These are phyloP conservation scores for Apodemus sylvaticus DNA, from an alignment of 2,113 vertebrate species.

Conservation along the genomic window DNA sequence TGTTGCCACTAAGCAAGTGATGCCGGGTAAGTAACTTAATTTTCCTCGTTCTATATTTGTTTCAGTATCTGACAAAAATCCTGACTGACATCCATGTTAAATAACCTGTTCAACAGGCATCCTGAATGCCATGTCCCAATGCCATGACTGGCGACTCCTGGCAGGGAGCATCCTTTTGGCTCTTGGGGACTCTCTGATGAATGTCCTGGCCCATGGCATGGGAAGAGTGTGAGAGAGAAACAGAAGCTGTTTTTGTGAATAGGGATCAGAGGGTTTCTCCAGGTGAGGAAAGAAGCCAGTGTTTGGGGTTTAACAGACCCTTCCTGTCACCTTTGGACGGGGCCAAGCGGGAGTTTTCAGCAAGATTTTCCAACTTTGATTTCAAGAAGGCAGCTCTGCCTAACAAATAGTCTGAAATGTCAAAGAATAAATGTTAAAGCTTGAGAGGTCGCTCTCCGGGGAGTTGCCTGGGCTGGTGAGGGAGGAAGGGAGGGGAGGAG, in stretches of 20 bases:
- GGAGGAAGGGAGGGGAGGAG: constrained; percentile 47
- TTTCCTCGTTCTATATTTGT: background rate
- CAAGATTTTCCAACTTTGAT: constrained; percentile 76
- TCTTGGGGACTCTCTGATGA: background rate
- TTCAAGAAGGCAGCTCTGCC: constrained; percentile 74
- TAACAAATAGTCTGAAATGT: constrained; percentile 81
- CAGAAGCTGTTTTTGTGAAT: background rate
- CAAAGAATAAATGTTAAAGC: constrained; percentile 76
- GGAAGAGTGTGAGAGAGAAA: background rate
- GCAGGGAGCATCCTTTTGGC: background rate
- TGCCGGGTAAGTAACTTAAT: constrained; percentile 67
- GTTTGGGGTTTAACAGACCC: constrained; percentile 51
- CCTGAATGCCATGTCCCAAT: background rate
- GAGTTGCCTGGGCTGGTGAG: constrained; percentile 54
- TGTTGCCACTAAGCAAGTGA: background rate
- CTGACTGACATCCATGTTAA: background rate
- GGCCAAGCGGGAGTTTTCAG: constrained; percentile 50
- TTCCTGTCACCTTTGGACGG: constrained; percentile 50
- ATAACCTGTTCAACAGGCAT: background rate
- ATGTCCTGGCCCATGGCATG: background rate
- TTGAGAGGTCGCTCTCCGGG: constrained; percentile 67
- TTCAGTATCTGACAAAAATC: background rate
- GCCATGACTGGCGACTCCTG: background rate
- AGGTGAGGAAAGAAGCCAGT: background rate
- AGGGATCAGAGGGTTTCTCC: background rate